phyloP scores from a whole-genome alignment of 37 sponge, comb jelly and placozoan species.

The Bolinopsis microptera region DNA sequence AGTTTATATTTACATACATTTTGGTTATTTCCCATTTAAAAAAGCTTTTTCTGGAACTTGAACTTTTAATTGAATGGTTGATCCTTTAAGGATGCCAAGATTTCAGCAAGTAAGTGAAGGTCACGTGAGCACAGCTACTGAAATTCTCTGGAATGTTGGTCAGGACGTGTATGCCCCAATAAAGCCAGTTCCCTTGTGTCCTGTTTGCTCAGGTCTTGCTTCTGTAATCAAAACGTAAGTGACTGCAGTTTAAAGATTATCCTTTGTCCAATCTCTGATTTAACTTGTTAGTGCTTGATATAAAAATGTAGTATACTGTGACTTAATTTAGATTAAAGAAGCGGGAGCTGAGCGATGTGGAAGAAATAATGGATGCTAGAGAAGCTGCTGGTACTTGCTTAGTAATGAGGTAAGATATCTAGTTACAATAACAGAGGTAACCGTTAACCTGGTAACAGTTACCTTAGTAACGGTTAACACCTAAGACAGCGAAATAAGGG shows the following conservation, averaged over 20 bases:
- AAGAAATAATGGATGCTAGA: conserved; percentile 19
- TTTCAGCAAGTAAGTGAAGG: conserved; percentile 5
- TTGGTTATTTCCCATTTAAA: too few relatives aligned
- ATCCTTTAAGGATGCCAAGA: conserved; percentile 50
- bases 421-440: not conserved
- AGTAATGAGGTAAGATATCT: conserved; percentile 30
- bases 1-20: too few relatives aligned
- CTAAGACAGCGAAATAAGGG: too few relatives aligned
- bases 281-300: not conserved
- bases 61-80: too few relatives aligned
- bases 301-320: too few relatives aligned
- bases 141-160: conserved; percentile 20
- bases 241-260: not conserved
- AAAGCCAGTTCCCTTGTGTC: conserved; percentile 3
- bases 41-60: too few relatives aligned
- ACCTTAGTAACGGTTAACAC: too few relatives aligned
- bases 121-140: conserved; percentile 25
- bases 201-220: conserved; percentile 1
- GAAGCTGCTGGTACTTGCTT: conserved; percentile 42
- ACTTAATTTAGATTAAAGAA: conserved; percentile 22
- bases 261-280: not conserved
- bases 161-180: conserved; percentile 31
- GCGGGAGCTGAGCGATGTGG: not conserved
- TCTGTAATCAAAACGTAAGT: conserved; percentile 26
- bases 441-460: too few relatives aligned